Conservation (phyloP, 2,888 invertebrate species). For the Eupithecia tripunctaria region DNA sequence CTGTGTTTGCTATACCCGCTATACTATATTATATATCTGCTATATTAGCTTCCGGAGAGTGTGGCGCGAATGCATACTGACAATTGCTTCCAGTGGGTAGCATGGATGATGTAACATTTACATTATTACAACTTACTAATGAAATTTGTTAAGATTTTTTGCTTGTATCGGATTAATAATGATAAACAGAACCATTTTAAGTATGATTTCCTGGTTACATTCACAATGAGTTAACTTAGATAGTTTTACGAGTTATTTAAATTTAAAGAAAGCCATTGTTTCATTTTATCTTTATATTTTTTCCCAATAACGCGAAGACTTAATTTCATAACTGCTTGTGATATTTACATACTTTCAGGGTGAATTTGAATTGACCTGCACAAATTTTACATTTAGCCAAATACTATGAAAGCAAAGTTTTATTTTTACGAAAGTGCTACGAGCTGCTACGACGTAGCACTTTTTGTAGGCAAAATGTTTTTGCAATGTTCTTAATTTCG, state of each 20-base stretch:
- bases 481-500: neutral
- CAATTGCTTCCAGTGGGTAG: conserved; percentile 23
- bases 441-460: conserved; percentile 33
- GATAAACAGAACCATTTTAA: neutral
- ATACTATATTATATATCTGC: conserved; percentile 34
- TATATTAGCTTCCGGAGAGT: conserved; percentile 48
- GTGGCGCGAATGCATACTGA: conserved; percentile 43
- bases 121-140: neutral
- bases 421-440: conserved; percentile 33
- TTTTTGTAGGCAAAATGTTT: neutral
- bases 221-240: neutral
- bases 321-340: neutral
- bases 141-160: neutral
- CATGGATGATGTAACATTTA: neutral
- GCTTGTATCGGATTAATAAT: neutral
- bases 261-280: neutral
- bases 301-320: neutral
- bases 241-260: neutral
- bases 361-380: neutral
- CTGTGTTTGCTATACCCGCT: conserved; percentile 12
- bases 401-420: neutral
- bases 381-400: neutral
- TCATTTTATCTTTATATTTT: neutral
- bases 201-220: neutral
- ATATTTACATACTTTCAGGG: neutral